These are phyloP conservation scores for Noctua comes DNA, from an alignment of 2,888 invertebrate genomes.

Conservation along the genomic window DNA sequence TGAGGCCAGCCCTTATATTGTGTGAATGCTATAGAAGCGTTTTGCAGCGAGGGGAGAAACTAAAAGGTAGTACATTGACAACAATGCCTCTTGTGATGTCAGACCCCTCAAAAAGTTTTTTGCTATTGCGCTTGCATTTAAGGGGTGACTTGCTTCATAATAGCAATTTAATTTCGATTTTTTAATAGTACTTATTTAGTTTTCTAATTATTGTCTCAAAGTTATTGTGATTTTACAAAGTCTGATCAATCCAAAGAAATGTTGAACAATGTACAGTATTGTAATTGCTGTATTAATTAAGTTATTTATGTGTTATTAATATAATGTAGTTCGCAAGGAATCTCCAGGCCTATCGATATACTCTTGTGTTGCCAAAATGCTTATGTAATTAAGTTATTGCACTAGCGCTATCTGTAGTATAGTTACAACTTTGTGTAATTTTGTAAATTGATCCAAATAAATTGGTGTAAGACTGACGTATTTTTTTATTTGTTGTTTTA, in stretches of 20 bases:
- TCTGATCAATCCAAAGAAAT: constrained; percentile 80
- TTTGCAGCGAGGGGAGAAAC: constrained; percentile 18
- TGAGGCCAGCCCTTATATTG: constrained; percentile 18
- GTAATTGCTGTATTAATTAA: constrained; percentile 62
- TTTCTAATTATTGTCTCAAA: constrained; percentile 56
- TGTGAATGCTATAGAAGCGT: constrained; percentile 6
- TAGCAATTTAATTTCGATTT: constrained; percentile 31
- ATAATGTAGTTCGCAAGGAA: constrained; percentile 49
- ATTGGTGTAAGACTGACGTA: constrained; percentile 80
- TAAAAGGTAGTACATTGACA: constrained; percentile 14
- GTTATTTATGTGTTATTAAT: constrained; percentile 68
- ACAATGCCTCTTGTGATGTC: constrained; percentile 21
- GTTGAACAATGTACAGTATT: constrained; percentile 53
- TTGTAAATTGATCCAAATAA: constrained; percentile 83
- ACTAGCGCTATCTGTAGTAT: constrained; percentile 71
- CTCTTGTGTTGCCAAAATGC: constrained; percentile 77
- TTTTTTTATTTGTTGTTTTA: constrained; percentile 30
- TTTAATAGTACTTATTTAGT: constrained; percentile 60
- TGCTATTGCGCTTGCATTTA: constrained; percentile 28
- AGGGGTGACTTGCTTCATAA: constrained; percentile 14
- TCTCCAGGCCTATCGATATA: constrained; percentile 53
- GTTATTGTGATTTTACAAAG: constrained; percentile 75
- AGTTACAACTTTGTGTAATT: constrained; percentile 76
- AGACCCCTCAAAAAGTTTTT: neutral
- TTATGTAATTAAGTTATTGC: constrained; percentile 74